These are phyloP conservation scores for Danio aesculapii DNA, from an alignment of 2,797 vertebrate species.

Conservation along the genomic window DNA sequence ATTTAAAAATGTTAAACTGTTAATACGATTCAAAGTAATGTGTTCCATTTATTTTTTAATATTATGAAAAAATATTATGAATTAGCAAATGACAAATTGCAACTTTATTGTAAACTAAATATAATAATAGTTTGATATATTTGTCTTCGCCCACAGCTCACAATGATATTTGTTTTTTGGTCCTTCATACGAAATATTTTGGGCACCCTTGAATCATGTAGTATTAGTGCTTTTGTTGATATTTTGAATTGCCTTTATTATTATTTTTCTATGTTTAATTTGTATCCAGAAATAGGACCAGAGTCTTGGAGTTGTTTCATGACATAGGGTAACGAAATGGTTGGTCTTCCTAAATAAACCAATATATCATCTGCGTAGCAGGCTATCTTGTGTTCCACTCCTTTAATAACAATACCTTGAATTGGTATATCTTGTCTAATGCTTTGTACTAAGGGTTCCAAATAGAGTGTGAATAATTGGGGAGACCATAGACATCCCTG, in stretches of 20 bases:
- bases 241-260: not conserved
- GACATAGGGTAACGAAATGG: not conserved
- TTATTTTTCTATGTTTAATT: not conserved
- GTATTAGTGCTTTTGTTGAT: not conserved
- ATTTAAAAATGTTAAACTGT: too few species aligned
- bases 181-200: too few species aligned
- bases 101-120: too few species aligned
- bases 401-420: not conserved
- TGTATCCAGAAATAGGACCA: not conserved
- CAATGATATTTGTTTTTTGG: too few species aligned
- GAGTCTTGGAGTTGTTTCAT: not conserved
- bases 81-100: too few species aligned
- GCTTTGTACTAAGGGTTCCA: slow-evolving; percentile 20
- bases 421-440: not conserved
- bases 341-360: not conserved
- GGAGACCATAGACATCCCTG: slow-evolving; percentile 15
- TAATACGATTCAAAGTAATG: too few species aligned
- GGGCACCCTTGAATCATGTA: not conserved
- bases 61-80: too few species aligned
- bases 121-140: too few species aligned
- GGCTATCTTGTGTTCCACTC: not conserved
- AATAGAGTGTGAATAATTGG: not conserved
- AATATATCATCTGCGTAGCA: not conserved
- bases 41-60: too few species aligned
- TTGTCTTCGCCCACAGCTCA: too few species aligned